phyloP scores from a whole-genome alignment of 2,113 vertebrate species.

The Catagonus wagneri region DNA sequence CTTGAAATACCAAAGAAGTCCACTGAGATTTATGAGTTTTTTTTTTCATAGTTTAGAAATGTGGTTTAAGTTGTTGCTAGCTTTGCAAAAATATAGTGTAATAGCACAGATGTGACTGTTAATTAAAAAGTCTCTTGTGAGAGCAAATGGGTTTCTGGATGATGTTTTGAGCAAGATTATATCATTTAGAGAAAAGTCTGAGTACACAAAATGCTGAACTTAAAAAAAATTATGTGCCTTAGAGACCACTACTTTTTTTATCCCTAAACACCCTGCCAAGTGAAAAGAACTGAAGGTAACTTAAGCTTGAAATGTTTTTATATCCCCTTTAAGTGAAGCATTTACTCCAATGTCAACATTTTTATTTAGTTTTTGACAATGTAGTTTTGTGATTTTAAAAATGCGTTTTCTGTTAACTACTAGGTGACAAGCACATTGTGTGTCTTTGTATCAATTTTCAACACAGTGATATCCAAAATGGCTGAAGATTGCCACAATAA shows the following conservation, averaged over 20 bases:
- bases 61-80: constrained; percentile 84
- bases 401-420: background rate
- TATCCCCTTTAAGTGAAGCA: background rate
- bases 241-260: constrained; percentile 36
- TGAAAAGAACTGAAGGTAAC: constrained; percentile 47
- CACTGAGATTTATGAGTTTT: constrained; percentile 81
- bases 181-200: constrained; percentile 81
- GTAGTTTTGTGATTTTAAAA: background rate
- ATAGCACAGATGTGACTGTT: constrained; percentile 86
- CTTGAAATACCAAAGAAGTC: constrained; percentile 82
- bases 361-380: constrained; percentile 23
- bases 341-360: constrained; percentile 9
- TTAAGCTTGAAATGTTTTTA: background rate
- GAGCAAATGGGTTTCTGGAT: constrained; percentile 80
- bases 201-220: constrained; percentile 79
- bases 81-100: constrained; percentile 85
- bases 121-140: constrained; percentile 87
- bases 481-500: background rate
- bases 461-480: background rate
- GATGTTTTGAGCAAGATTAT: constrained; percentile 81
- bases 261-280: background rate
- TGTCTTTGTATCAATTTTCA: background rate
- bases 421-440: background rate
- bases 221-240: constrained; percentile 76
- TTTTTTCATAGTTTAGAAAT: constrained; percentile 87